A percentile compares a stretch with the other conserved stretches of the same genome.
These are phyloP conservation scores for Polyodon spathula DNA, from an alignment of 2,113 vertebrate species.

Conservation along the genomic window DNA sequence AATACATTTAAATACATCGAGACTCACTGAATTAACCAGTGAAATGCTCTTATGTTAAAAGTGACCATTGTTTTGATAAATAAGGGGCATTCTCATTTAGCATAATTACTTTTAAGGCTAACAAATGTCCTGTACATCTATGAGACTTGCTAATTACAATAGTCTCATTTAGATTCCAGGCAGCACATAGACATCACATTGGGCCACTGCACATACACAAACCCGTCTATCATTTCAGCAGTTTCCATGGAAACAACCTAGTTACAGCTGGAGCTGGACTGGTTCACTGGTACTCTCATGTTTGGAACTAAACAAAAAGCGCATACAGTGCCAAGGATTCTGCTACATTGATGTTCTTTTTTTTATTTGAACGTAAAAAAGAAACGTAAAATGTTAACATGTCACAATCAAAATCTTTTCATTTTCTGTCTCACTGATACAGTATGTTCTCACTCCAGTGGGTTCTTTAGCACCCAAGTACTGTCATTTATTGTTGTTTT, in stretches of 20 bases:
- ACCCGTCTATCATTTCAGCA: slow-evolving; percentile 2
- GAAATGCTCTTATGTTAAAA: too few relatives aligned
- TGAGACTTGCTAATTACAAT: not conserved
- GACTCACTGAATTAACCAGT: too few relatives aligned
- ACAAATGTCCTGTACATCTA: not conserved
- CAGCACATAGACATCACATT: not conserved
- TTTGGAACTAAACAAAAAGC: slow-evolving; percentile 2
- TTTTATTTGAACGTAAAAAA: too few relatives aligned
- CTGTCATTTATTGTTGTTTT: too few relatives aligned
- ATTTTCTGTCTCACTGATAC: too few relatives aligned
- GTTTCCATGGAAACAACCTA: slow-evolving; percentile 7
- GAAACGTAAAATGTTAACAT: too few relatives aligned
- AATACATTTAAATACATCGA: too few relatives aligned
- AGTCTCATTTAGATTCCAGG: slow-evolving; percentile 3
- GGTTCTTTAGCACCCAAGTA: too few relatives aligned
- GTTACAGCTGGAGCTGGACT: slow-evolving; percentile 7
- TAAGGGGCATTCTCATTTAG: too few relatives aligned
- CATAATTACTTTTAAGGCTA: not conserved
- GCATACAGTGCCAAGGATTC: not conserved
- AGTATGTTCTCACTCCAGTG: too few relatives aligned
- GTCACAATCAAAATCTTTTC: too few relatives aligned
- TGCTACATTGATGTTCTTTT: not conserved
- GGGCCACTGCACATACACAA: slow-evolving; percentile 6
- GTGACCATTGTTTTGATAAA: too few relatives aligned
- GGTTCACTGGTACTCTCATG: slow-evolving; percentile 6